Percentiles rank a stretch among this genome's conserved stretches.
Conservation (phyloP, 2,797 vertebrate genomes). For the Anguilla marmorata region DNA sequence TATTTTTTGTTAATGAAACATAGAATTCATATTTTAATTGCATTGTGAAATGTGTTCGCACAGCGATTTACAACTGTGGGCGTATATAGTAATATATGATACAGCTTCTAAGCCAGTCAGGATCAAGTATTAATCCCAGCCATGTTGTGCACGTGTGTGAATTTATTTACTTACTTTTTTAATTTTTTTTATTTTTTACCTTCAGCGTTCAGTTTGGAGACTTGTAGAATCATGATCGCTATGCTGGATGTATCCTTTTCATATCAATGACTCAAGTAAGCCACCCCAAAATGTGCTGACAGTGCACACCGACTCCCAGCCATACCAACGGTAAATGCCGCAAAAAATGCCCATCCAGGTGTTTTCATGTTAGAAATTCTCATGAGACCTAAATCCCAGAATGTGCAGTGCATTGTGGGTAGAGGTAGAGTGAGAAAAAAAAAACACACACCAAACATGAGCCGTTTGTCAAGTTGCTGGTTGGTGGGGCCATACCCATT, state of each 20-base stretch:
- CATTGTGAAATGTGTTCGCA: not conserved
- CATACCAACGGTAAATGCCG: not conserved
- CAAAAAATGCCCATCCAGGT: not conserved
- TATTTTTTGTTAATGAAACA: not conserved
- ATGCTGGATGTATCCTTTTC: slow-evolving; percentile 89
- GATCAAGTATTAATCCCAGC: not conserved
- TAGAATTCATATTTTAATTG: not conserved
- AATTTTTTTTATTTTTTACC: slow-evolving; percentile 24
- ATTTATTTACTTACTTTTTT: not conserved
- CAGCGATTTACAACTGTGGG: not conserved
- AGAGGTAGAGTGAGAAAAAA: no score
- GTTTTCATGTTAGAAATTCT: not conserved
- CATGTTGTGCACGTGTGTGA: slow-evolving; percentile 9
- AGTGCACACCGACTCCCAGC: not conserved
- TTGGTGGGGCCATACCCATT: not conserved
- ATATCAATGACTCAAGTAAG: slow-evolving; percentile 52
- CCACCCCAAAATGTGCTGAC: not conserved
- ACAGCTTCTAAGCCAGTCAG: not conserved
- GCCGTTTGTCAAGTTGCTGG: not conserved
- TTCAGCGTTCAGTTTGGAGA: slow-evolving; percentile 89
- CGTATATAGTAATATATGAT: not conserved
- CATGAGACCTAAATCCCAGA: not conserved
- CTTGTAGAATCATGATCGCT: slow-evolving; percentile 87
- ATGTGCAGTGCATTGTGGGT: not conserved
- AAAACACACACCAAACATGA: no score